Evolutionary conservation across 2,113 vertebrate genomes (phyloP), one percentile per base, ranked within the genome.

Genomic region (Pholis gunnellus): DNA sequence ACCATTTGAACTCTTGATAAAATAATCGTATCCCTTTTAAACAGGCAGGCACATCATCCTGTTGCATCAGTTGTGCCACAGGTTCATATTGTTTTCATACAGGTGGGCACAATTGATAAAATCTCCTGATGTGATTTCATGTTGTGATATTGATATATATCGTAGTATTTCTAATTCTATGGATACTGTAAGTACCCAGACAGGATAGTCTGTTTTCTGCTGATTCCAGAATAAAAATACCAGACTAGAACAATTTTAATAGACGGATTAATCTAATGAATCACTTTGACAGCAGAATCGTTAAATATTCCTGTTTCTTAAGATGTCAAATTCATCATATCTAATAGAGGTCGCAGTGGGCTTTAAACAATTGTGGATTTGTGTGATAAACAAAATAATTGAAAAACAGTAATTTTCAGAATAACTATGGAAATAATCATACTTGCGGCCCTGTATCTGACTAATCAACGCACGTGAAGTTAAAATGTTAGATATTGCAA

Each of bases 51-150:
- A 2, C 13, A n/a, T 1, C 4, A 61, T 61, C 65, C 52, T 75
- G 78, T 65, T 78, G 84, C 71, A 27, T 46, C 34, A 42, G 57
- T 18, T 40, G n/a, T 52, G 42, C 44, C 75, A 78, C 75, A 74
- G 69, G 48, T 71, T 69, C 6, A 4, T 48, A 40, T 60, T 52
- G 63, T 60, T 20, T 18, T 48, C 38, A 36, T 34, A 27, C 11
- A 10, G 15, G 25, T 20, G 15, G 17, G 2, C 57, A 9, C 9
- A 18, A 27, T 1, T 5, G 0, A 20, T 61, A 0, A 6, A 10
- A 10, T 17, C 27, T 48, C 29, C 36, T 9, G 10, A 18, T 54
- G n/a, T 54, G 42, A 18, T 54, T 42, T 54, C 40, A 20, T 7
- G 9, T 22, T 69, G 11, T 7, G 17, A 9, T 42, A 40, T 10